phyloP scores from a whole-genome alignment of 2,797 vertebrate species.

The Pseudochirops corinnae region DNA sequence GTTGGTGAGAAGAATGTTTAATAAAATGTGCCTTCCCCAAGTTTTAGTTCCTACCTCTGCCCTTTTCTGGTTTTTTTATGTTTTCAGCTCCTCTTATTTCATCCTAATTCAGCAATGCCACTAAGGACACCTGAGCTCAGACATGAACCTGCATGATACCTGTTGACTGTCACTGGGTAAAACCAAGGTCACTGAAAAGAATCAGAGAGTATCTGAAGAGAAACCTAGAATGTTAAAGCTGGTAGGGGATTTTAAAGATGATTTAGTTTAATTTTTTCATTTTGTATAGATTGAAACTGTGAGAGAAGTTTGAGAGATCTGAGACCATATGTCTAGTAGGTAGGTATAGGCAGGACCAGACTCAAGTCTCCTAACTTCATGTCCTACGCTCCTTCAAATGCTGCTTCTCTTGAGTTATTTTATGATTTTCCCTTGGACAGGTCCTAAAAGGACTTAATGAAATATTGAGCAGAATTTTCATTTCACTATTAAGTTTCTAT shows the following conservation, averaged over 20 bases:
- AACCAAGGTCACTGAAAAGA: neutral
- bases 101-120: too few species aligned
- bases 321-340: neutral
- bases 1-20: neutral
- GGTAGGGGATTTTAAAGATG: neutral
- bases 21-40: neutral
- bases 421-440: too few species aligned
- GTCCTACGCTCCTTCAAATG: too few species aligned
- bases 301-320: neutral
- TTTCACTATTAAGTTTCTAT: too few species aligned
- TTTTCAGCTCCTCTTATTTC: too few species aligned
- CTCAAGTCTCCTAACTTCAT: too few species aligned
- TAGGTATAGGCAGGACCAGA: neutral
- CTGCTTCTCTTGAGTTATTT: too few species aligned
- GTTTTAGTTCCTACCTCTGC: neutral
- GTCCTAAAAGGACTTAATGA: too few species aligned
- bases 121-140: neutral
- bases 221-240: neutral
- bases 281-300: neutral
- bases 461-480: too few species aligned
- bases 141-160: neutral
- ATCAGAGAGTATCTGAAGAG: neutral
- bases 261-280: neutral
- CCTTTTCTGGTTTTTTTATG: neutral
- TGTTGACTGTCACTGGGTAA: neutral